Conservation (phyloP, 2,797 vertebrate genomes). For the Bucorvus abyssinicus region DNA sequence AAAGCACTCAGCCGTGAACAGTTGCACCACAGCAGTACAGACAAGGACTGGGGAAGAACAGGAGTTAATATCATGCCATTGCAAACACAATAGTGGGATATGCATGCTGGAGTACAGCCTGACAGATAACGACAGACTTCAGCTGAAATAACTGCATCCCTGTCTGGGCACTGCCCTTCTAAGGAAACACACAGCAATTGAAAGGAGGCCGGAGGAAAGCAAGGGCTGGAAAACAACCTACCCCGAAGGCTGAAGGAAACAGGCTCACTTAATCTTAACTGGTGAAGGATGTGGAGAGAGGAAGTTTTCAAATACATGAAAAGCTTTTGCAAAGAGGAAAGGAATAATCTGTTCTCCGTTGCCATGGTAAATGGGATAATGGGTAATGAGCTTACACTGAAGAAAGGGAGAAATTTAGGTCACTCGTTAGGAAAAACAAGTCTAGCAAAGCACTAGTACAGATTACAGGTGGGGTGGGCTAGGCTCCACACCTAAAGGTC, state of each 20-base stretch:
- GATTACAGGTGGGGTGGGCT: not conserved
- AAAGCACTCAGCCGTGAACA: not conserved
- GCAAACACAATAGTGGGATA: conserved; percentile 23
- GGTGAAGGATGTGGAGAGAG: not conserved
- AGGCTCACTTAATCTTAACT: not conserved
- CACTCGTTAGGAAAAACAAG: conserved; percentile 14
- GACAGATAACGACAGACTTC: not conserved
- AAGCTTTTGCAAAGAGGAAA: conserved; percentile 17
- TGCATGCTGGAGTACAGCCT: not conserved
- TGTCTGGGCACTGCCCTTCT: not conserved
- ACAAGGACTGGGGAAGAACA: not conserved
- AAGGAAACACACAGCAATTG: not conserved
- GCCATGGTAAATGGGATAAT: conserved; percentile 45
- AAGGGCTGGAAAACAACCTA: not conserved
- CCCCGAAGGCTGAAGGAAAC: not conserved
- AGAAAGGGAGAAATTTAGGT: conserved; percentile 52
- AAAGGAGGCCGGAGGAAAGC: not conserved
- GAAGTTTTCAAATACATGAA: conserved; percentile 15
- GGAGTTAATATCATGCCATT: not conserved
- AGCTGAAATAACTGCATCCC: not conserved
- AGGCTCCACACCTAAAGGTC: not conserved
- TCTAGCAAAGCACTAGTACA: not conserved
- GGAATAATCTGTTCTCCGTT: conserved; percentile 56
- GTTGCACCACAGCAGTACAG: not conserved
- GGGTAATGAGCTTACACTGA: conserved; percentile 41